phyloP scores from a whole-genome alignment of 2,113 vertebrate genomes.

The Cebidichthys violaceus region DNA sequence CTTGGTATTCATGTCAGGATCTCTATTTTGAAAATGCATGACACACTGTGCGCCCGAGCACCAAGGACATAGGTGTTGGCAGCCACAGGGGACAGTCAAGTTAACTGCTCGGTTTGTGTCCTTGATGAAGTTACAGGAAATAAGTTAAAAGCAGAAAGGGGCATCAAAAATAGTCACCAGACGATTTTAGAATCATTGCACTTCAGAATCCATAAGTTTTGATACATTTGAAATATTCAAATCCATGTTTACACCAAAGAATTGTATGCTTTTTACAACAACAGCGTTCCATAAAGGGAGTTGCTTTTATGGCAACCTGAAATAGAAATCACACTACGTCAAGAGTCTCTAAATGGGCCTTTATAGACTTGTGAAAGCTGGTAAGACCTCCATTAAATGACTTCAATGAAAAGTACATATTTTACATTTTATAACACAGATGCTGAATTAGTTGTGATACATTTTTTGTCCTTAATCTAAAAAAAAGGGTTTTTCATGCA shows the following conservation, averaged over 20 bases:
- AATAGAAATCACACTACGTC: background rate
- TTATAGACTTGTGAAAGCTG: background rate
- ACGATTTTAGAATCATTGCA: background rate
- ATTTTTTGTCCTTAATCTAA: background rate
- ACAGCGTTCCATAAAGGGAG: background rate
- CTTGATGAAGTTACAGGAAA: slow-evolving; percentile 69
- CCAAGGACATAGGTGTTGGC: slow-evolving; percentile 75
- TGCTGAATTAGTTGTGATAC: background rate
- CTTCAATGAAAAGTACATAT: background rate
- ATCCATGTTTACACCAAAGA: background rate
- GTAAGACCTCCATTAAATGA: background rate
- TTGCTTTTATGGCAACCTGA: slow-evolving; percentile 1
- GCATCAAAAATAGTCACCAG: slow-evolving; percentile 8
- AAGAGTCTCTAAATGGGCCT: background rate
- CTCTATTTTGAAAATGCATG: slow-evolving; percentile 76
- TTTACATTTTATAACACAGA: background rate
- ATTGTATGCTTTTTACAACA: background rate
- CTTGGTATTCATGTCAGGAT: slow-evolving; percentile 77
- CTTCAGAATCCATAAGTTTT: background rate
- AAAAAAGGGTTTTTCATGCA: background rate
- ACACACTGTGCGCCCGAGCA: slow-evolving; percentile 62
- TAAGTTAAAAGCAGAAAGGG: slow-evolving; percentile 39
- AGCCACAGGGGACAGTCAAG: slow-evolving; percentile 71
- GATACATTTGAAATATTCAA: background rate
- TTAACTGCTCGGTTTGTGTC: slow-evolving; percentile 70